Percentiles rank a stretch among this genome's conserved stretches.
These are phyloP conservation scores for Agonopterix alstromeriana DNA, from an alignment of 2,888 invertebrate species.

Conservation along the genomic window DNA sequence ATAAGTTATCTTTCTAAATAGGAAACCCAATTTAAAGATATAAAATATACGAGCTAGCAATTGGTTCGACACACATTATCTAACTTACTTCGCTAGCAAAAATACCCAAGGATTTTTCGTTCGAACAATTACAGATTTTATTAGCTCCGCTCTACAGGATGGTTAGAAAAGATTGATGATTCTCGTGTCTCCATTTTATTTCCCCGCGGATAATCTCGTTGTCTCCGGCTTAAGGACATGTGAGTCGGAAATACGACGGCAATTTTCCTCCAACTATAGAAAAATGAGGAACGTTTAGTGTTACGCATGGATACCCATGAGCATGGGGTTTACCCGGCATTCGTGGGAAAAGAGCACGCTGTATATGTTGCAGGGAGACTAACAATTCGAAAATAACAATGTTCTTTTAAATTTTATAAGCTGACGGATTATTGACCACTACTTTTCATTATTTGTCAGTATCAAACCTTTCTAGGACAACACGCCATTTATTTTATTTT, in stretches of 20 bases:
- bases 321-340: conserved; percentile 25
- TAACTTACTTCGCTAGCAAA: background rate
- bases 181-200: conserved; percentile 67
- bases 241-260: conserved; percentile 71
- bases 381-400: too few species aligned
- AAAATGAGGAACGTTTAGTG: conserved; percentile 69
- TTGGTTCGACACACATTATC: too few species aligned
- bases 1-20: too few species aligned
- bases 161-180: conserved; percentile 60
- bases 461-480: too few species aligned
- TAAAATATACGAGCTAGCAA: too few species aligned
- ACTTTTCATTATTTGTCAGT: too few species aligned
- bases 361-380: too few species aligned
- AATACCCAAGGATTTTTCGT: background rate
- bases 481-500: too few species aligned
- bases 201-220: conserved; percentile 71
- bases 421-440: too few species aligned
- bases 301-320: conserved; percentile 51
- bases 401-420: too few species aligned
- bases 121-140: conserved; percentile 16
- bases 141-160: conserved; percentile 31
- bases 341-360: conserved; percentile 19
- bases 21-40: too few species aligned
- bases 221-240: conserved; percentile 71
- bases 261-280: conserved; percentile 72